These are phyloP conservation scores for Drosophila dives DNA, from an alignment of 2,888 invertebrate species.

Conservation along the genomic window DNA sequence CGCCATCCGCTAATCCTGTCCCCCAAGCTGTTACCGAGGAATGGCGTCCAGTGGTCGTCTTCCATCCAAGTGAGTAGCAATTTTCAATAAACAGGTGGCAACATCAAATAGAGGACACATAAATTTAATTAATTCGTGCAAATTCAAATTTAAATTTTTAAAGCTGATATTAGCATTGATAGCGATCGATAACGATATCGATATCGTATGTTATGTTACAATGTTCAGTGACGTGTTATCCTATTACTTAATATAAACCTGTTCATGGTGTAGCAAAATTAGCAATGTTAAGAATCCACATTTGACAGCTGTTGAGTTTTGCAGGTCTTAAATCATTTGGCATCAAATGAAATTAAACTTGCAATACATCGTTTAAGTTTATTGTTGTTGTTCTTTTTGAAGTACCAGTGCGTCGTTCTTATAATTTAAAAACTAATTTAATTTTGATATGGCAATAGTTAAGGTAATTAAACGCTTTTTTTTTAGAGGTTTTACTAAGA, in stretches of 20 bases:
- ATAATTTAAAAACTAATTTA: background rate
- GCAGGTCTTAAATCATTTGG: background rate
- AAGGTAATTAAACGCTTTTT: too few species aligned
- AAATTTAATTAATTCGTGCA: background rate
- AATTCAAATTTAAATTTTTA: background rate
- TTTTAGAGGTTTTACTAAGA: too few species aligned
- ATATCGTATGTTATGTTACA: background rate
- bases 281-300: background rate
- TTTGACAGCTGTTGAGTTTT: background rate
- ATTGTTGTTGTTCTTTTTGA: too few species aligned
- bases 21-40: conserved; percentile 51
- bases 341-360: background rate
- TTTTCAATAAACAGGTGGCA: background rate
- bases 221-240: background rate
- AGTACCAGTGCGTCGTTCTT: too few species aligned
- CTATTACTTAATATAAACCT: background rate
- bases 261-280: background rate
- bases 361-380: background rate
- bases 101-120: background rate
- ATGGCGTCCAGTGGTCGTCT: conserved; percentile 68
- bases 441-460: background rate
- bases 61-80: conserved; percentile 73
- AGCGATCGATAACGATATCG: background rate
- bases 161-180: background rate
- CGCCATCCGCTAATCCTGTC: conserved; percentile 20